These are phyloP conservation scores for Hippocampus comes DNA, from an alignment of 2,113 vertebrate species.

Conservation along the genomic window DNA sequence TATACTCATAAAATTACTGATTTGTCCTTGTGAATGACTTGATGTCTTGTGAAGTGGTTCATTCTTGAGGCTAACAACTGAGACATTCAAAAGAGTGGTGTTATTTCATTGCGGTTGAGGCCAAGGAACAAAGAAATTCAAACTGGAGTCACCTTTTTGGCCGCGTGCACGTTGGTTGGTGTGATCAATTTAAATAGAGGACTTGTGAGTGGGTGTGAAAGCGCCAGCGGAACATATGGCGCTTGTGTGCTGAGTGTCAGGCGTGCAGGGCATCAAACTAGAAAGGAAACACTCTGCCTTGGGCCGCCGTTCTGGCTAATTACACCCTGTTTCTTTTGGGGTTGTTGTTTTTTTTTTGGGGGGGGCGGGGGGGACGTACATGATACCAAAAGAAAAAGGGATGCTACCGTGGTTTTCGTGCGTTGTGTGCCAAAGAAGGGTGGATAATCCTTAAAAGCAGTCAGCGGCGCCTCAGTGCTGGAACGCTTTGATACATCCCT, in stretches of 20 bases:
- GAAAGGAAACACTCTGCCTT: constrained; percentile 15
- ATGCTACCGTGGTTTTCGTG: constrained; percentile 1
- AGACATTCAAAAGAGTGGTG: no score
- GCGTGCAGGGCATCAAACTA: constrained; percentile 12
- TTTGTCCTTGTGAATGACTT: no score
- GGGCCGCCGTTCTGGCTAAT: neutral
- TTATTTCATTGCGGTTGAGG: no score
- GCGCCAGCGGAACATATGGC: constrained; percentile 14
- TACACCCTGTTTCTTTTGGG: constrained; percentile 10
- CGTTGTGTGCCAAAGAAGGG: constrained; percentile 11
- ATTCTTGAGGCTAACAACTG: no score
- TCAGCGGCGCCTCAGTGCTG: constrained; percentile 13
- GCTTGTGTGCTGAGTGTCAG: constrained; percentile 18
- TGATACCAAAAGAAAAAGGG: neutral
- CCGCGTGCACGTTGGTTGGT: neutral
- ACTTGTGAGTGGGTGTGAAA: neutral
- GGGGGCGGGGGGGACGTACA: neutral
- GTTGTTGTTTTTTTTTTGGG: neutral
- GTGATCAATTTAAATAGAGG: neutral
- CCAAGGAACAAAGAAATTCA: no score
- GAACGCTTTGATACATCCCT: constrained; percentile 36
- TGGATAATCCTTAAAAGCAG: constrained; percentile 49
- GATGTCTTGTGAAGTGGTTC: no score
- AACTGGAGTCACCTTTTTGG: neutral
- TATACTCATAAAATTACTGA: no score